Base-by-base conservation (phyloP, 2,113 vertebrate species). In the Callorhinus ursinus region DNA sequence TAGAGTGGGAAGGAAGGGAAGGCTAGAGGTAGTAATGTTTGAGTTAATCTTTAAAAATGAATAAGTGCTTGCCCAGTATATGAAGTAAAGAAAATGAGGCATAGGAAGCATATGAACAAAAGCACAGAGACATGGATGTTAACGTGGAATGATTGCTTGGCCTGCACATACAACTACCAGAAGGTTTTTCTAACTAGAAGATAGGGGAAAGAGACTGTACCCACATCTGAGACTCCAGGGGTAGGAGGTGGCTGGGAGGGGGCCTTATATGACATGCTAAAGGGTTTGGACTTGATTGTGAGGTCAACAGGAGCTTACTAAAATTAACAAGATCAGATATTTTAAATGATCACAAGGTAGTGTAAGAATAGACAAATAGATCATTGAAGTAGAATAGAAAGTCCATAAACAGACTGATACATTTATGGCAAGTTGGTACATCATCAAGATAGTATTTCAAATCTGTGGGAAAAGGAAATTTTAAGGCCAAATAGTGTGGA, bases 241-340 rank as follows among this genome's bases (percentile, higher is more conserved):
- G 14, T 36, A 33, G 49, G 39, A 87, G 33, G 49, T 74, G 19
- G 13, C 53, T 49, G 4, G 61, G 5, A 76, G 24, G 7, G 5
- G 6, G 0, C 4, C 24, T 95, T 82, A 26, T 28, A 53, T 51
- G 36, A 42, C 39, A 89, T 59, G 15, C 46, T 79, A 57, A 77
- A 82, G 7, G 15, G 36, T 88, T 93, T 76, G 36, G 28, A 71
- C 51, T 93, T 82, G 39, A 89, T 65, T 36, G 8, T 89, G 26
- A 72, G 9, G 28, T 88, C 61, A 88, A 2, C 3, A 24, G 26
- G 15, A 22, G 39, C 7, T 76, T 87, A 65, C 5, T 88, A 36
- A 93, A 86, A 92, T 76, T 96, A 87, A 86, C 16, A 42, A 76
- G 8, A 88, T 94, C 67, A 59, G 46, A 67, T 49, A 31, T 76